Conservation (phyloP, 2,113 vertebrate genomes). For the Odocoileus virginianus region DNA sequence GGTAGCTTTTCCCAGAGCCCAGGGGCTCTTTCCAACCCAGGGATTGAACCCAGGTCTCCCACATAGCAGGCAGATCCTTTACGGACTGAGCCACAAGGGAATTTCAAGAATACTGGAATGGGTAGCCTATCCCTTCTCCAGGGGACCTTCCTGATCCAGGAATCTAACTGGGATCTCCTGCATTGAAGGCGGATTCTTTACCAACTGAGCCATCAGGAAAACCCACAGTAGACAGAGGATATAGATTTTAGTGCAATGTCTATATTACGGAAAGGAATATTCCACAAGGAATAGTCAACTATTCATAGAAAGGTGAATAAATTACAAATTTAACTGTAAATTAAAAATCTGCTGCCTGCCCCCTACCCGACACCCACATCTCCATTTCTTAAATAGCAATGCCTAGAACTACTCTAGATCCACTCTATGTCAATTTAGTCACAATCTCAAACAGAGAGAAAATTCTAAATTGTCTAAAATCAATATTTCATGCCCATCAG, state of each 20-base stretch:
- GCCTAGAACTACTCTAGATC: not conserved
- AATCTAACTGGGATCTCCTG: not conserved
- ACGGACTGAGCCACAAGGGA: not conserved
- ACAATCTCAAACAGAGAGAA: not conserved
- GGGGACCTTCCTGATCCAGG: not conserved
- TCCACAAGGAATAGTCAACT: not conserved
- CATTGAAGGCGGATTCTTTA: not conserved
- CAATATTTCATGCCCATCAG: not conserved
- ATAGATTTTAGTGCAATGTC: not conserved
- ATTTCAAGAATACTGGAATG: not conserved
- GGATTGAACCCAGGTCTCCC: not conserved
- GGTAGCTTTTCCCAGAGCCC: not conserved
- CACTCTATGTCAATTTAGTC: not conserved
- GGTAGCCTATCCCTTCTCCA: not conserved
- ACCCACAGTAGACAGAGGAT: not conserved
- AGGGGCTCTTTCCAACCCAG: not conserved
- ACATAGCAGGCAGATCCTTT: not conserved
- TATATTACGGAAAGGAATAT: not conserved
- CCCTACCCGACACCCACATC: not conserved
- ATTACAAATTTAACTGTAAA: not conserved
- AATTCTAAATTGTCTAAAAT: not conserved
- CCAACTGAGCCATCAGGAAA: not conserved
- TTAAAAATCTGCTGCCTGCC: not conserved
- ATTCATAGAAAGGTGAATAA: not conserved
- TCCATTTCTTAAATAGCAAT: not conserved